Base-by-base conservation (phyloP, 2,113 vertebrate species). In the Xiphophorus maculatus region DNA sequence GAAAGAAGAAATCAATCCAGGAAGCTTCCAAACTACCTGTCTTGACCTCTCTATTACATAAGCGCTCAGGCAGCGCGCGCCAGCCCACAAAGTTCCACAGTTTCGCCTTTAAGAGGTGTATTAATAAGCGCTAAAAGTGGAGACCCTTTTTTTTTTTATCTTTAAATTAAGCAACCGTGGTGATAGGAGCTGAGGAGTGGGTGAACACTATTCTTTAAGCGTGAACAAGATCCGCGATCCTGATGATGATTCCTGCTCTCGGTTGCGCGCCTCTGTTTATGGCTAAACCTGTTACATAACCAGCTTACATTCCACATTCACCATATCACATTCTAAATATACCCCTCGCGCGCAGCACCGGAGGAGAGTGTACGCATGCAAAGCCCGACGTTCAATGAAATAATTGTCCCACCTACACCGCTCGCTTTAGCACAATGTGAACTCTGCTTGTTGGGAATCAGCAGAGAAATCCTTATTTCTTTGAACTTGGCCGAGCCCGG, bases 261-360 rank as follows among this genome's bases (percentile, higher is more conserved):
- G 75, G 81, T 80, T 82, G 87, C 88, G 87, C 89, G 91, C 92
- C 93, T 94, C 92, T 96, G 95, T 96, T 97, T 96, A 96, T 96
- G 95, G 96, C 96, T 96, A 97, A 96, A 96, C 95, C 94, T 95
- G 96, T 98, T 98, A 97, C 96, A 97, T 97, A 98, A 98, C 95
- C 95, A 93, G 94, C 95, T 96, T 94, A 96, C 95, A 96, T 96
- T 96, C 96, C 96, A 96, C 95, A 95, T 95, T 95, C 95, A 95
- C 93, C 93, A 94, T 95, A 96, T 95, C 95, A 93, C 92, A 91
- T 93, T 95, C 96, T 96, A 97, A 96, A 97, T 97, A 96, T 95
- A 96, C 91, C 92, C 88, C 60, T 44, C 42, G 62, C 71, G 77
- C 71, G 87, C 82, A 15, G 76, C 85, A 81, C 79, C 85, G 66